These are phyloP conservation scores for Otis tarda DNA, from an alignment of 2,113 vertebrate genomes.

Conservation along the genomic window DNA sequence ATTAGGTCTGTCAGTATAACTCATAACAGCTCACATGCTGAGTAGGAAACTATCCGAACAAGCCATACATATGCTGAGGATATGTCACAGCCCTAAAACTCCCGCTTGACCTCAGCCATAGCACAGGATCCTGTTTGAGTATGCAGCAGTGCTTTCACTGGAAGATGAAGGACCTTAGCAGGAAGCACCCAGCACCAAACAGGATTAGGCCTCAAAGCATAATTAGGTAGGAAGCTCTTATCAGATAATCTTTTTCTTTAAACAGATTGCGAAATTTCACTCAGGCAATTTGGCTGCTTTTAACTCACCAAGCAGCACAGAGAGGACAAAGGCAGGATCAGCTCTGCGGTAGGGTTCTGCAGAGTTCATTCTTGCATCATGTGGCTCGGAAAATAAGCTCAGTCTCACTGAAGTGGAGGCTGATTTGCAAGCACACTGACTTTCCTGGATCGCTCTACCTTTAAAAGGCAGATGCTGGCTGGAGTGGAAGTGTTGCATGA, in stretches of 20 bases:
- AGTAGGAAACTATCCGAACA: neutral
- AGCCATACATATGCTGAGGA: neutral
- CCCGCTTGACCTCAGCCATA: neutral
- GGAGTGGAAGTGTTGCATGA: constrained; percentile 13
- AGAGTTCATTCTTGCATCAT: neutral
- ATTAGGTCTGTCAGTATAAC: neutral
- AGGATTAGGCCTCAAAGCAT: neutral
- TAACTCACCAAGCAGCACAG: constrained; percentile 21
- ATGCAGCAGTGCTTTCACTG: neutral
- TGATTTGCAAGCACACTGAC: neutral
- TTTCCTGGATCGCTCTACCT: neutral
- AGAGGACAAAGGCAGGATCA: constrained; percentile 51
- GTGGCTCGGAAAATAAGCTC: constrained; percentile 22
- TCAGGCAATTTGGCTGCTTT: constrained; percentile 8
- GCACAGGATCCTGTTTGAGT: neutral
- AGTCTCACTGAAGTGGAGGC: neutral
- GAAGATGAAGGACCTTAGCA: neutral
- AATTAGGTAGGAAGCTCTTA: constrained; percentile 46
- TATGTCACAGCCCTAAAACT: neutral
- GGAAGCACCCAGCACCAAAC: neutral
- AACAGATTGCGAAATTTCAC: constrained; percentile 3
- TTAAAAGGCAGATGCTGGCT: constrained; percentile 30
- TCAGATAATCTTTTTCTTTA: constrained; percentile 31
- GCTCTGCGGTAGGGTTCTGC: neutral
- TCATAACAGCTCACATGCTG: neutral